phyloP scores from a whole-genome alignment of 2,113 vertebrate genomes.

The Mirza zaza region DNA sequence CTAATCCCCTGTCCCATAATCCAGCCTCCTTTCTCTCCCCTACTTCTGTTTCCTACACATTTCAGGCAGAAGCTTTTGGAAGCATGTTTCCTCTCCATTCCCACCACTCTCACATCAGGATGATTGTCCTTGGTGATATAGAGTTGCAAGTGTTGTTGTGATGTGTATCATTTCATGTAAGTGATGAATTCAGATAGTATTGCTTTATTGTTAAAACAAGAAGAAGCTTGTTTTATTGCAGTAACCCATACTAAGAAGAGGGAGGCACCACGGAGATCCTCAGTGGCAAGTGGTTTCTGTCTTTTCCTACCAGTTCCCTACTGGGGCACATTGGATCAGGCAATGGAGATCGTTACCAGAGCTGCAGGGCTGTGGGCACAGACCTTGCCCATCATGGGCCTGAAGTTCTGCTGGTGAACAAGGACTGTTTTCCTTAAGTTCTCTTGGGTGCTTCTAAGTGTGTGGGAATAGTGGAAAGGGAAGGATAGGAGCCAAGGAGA shows the following conservation, averaged over 20 bases:
- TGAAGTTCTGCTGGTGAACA: background rate
- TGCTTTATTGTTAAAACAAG: background rate
- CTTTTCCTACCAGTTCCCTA: background rate
- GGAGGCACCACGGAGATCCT: background rate
- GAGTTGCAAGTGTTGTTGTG: background rate
- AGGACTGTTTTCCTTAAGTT: background rate
- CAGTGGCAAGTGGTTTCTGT: background rate
- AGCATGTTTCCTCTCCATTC: background rate
- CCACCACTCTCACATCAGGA: rapidly evolving
- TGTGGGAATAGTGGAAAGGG: background rate
- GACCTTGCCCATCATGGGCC: background rate
- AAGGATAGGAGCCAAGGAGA: background rate
- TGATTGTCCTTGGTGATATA: background rate
- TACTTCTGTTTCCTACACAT: background rate
- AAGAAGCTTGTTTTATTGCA: background rate
- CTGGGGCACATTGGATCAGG: background rate
- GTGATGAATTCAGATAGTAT: background rate
- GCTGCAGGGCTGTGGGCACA: background rate
- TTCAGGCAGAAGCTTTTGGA: background rate
- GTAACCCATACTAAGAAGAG: background rate
- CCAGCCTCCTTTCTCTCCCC: background rate
- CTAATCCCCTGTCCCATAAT: too few species aligned
- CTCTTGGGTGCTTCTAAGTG: background rate
- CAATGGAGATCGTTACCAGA: background rate
- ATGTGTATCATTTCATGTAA: background rate